phyloP scores from a whole-genome alignment of 2,888 invertebrate species.

The Empis livida region DNA sequence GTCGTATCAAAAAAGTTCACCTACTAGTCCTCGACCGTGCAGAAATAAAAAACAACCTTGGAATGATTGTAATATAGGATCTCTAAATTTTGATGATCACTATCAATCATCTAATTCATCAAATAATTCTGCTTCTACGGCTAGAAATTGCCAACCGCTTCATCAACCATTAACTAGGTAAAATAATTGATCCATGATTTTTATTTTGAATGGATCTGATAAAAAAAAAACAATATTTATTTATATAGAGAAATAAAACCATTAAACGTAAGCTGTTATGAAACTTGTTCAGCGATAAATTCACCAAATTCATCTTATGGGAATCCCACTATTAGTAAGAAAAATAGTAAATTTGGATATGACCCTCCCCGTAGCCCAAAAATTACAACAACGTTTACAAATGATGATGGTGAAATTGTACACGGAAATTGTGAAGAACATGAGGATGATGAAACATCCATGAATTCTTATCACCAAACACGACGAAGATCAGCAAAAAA shows the following conservation, averaged over 20 bases:
- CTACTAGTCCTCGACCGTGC: constrained; percentile 19
- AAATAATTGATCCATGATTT: constrained; percentile 4
- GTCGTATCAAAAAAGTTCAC: constrained; percentile 15
- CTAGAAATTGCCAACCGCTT: constrained; percentile 3
- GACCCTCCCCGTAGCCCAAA: constrained; percentile 31
- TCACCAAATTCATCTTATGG: constrained; percentile 13
- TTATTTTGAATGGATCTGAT: background rate
- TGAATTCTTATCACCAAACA: constrained; percentile 30
- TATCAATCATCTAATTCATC: constrained; percentile 7
- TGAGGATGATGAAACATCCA: constrained; percentile 15
- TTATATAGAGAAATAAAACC: background rate
- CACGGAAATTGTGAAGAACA: background rate
- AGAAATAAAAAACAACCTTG: constrained; percentile 19
- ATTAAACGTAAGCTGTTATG: constrained; percentile 5
- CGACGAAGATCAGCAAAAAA: constrained; percentile 42
- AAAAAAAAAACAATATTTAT: background rate
- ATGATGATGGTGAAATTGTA: constrained; percentile 18
- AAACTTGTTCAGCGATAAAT: background rate
- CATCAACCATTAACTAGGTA: constrained; percentile 25
- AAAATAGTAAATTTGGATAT: constrained; percentile 21
- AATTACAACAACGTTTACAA: constrained; percentile 34
- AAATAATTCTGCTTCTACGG: background rate
- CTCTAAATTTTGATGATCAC: constrained; percentile 12
- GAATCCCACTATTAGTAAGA: constrained; percentile 6
- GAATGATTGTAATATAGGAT: constrained; percentile 15